Base-by-base conservation (phyloP, 2,113 vertebrate species). In the Percopsis transmontana region DNA sequence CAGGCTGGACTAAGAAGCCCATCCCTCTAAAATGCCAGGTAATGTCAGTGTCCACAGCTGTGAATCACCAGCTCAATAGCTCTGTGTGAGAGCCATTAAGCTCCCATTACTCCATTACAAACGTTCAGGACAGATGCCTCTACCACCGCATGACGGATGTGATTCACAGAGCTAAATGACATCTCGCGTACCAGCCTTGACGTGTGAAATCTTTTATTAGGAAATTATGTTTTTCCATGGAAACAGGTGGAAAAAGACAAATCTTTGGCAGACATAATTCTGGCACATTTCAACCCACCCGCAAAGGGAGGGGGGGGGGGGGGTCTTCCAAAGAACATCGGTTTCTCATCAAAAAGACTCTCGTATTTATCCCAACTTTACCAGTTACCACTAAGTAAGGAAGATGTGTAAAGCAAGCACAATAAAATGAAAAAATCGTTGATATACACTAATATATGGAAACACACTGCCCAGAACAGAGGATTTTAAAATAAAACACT, bases 101-200 rank as follows among this genome's bases (percentile, higher is more conserved):
- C 58, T 80, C 59, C 74, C 42, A 78, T 84, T 85, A 77, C 66
- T 62, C 54, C 66, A 59, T 84, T 68, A 47, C 70, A 78, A 65
- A 68, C 66, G 45, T 42, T 1, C 15, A 23, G 62, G 58, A 76
- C 77, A 81, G 77, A 79, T 82, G 81, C 77, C 77, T 65, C 74
- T 19, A 62, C 33, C 20, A n/a, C 63, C 48, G 41, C 72, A 74
- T 81, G 81, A 59, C 62, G 53, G 62, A 16, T 13, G 18, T 9
- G 44, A 18, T 74, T 76, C 61, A 50, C 59, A 16, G 63, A 24
- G 20, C 56, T 66, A 62, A 74, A 77, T 47, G 55, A 45, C 63
- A 70, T 41, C 27, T 53, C 23, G 0, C 60, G 58, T 62, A 70
- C 42, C 62, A 64, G 66, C 70, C 56, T 58, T 62, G 66, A 57